Evolutionary conservation across 2,888 invertebrate species (phyloP), one percentile per base, ranked within the genome.

Genomic region (Pseudanteris insignis): DNA sequence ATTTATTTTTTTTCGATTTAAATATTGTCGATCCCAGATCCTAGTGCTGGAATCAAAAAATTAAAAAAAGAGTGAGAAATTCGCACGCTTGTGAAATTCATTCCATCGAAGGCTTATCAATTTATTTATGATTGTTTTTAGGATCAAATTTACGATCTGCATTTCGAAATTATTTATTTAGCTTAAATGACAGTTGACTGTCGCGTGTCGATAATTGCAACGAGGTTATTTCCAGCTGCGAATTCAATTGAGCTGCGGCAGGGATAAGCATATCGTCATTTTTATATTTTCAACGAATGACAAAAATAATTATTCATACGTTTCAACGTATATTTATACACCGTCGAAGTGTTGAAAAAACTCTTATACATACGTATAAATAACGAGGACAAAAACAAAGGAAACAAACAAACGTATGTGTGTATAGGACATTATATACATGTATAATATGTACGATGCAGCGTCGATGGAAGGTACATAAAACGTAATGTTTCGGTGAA

Each of bases 271-370:
- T 75, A 75, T 75, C 75, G 72, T 71, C 65, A 66, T 68, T 70
- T 74, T 74, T 18, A 46, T 72, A 73, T 68, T 67, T 59, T 59
- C 47, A 65, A 63, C 37, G 48, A 62, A 64, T 67, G 38, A 47
- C 46, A 36, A 66, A 64, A 41, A 70, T 69, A 70, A 72, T 73
- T 74, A 74, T 75, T 75, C 74, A 69, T 75, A 73, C 71, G 66
- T 71, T 70, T 67, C 58, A 65, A 30, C 43, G 57, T 44, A 38
- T 36, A 57, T 29, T 53, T 38, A 53, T 53, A 43, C 36, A 51
- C 40, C 50, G 46, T 64, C 37, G 28, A 62, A 58, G 61, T 55
- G 58, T 61, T 59, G 47, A 32, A 36, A 50, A 24, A 44, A 48
- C 32, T 58, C 29, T 53, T 38, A 55, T 48, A 48, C 34, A 60